Base-by-base conservation (phyloP, 2,113 vertebrate genomes). In the Gasterosteus aculeatus region DNA sequence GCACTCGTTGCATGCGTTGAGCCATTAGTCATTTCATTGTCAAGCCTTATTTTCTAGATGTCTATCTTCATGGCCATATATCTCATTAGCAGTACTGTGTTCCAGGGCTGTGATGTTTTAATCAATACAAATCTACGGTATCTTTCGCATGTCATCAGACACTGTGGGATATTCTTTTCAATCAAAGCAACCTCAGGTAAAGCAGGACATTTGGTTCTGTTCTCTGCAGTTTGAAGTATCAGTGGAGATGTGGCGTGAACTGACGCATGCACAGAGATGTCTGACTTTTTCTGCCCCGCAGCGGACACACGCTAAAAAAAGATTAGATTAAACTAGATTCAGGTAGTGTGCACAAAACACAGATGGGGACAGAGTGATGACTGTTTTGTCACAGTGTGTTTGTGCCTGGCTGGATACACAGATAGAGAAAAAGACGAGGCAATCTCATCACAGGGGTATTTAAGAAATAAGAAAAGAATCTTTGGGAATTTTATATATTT, bases 221-320 rank as follows among this genome's bases (percentile, higher is more conserved):
- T 66, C 49, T 73, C 72, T 72, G 22, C 42, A 31, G 47, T 70
- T 49, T 72, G 58, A 41, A 61, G 56, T 53, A 80, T 90, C 68
- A 44, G 39, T 58, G 72, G 77, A 78, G 62, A 69, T 77, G 57
- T 74, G 42, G 39, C 56, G 75, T 71, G 63, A 85, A 82, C 41
- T 73, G 54, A 85, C 22, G 44, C 58, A 38, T 85, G 75, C 38
- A 8, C 64, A 64, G 46, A 78, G 54, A 86, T 80, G 85, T 87
- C 70, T 91, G 83, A 77, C 70, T 81, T 78, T 56, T 77, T 74
- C 61, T 18, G 68, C 83, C 88, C 22, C 80, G 75, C 44, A 85
- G 83, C 72, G 14, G 61, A 77, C 51, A 78, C 67, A 77, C 26
- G 66, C 46, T 68, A 71, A 76, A 83, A 5, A 78, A 73, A 83